phyloP scores from a whole-genome alignment of 1,140 invertebrate species.

The Phortica variegata region DNA sequence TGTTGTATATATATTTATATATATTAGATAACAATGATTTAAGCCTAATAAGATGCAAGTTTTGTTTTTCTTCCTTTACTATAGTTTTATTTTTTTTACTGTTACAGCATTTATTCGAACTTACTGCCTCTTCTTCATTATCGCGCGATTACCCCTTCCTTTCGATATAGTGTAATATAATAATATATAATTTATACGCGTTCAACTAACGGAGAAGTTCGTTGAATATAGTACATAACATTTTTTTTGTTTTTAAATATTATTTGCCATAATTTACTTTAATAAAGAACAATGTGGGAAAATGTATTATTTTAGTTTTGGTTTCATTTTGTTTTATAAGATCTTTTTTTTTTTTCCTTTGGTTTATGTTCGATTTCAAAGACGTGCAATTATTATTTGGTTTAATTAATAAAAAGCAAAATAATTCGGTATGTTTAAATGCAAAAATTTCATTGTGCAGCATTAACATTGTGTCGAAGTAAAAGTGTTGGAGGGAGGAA shows the following conservation, averaged over 20 bases:
- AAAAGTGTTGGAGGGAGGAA: too few species aligned
- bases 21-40: slow-evolving; percentile 55
- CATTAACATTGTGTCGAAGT: slow-evolving; percentile 52
- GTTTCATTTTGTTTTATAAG: slow-evolving; percentile 9
- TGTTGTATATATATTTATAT: slow-evolving; percentile 28
- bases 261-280: slow-evolving; percentile 25
- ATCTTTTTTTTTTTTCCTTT: too few species aligned
- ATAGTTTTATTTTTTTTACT: slow-evolving; percentile 30
- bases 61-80: slow-evolving; percentile 42
- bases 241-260: slow-evolving; percentile 17
- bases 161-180: too few species aligned
- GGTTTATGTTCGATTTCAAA: too few species aligned
- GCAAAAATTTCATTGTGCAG: slow-evolving; percentile 54
- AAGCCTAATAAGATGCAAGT: slow-evolving; percentile 44
- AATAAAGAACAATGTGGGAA: slow-evolving; percentile 19
- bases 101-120: slow-evolving; percentile 33
- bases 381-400: too few species aligned
- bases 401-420: slow-evolving; percentile 1
- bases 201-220: too few species aligned
- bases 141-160: slow-evolving; percentile 14
- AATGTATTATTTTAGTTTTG: slow-evolving; percentile 12
- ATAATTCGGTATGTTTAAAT: too few species aligned
- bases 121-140: slow-evolving; percentile 38
- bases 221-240: slow-evolving; percentile 45
- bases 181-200: too few species aligned